Conservation (phyloP, 1,140 invertebrate genomes). For the Drosophila novamexicana region DNA sequence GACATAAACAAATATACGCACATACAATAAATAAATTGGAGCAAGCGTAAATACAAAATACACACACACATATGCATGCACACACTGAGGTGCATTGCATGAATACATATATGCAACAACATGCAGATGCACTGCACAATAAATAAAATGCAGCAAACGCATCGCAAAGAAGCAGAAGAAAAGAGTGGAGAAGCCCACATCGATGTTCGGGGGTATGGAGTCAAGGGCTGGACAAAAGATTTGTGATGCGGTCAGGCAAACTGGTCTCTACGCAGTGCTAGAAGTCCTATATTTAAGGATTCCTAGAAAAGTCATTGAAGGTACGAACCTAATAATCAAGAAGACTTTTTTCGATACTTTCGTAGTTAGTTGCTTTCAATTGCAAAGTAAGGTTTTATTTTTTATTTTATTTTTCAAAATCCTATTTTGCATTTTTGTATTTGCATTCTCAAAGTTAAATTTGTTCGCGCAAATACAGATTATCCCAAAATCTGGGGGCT, state of each 20-base stretch:
- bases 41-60: conserved; percentile 78
- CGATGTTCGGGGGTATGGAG: conserved; percentile 8
- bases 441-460: neutral
- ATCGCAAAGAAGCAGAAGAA: conserved; percentile 63
- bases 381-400: too few relatives aligned
- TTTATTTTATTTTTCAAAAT: neutral
- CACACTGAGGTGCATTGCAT: conserved; percentile 52
- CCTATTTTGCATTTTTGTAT: neutral
- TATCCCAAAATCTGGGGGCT: neutral
- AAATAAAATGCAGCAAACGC: conserved; percentile 62
- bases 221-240: conserved; percentile 40
- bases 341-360: too few relatives aligned
- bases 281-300: neutral
- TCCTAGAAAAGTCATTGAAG: too few relatives aligned
- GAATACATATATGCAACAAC: conserved; percentile 61
- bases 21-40: conserved; percentile 82
- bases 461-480: neutral
- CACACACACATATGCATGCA: conserved; percentile 33
- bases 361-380: too few relatives aligned
- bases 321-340: too few relatives aligned
- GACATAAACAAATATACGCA: conserved; percentile 81
- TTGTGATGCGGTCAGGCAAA: conserved; percentile 14
- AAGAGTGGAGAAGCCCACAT: conserved; percentile 29
- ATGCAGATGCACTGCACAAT: conserved; percentile 48
- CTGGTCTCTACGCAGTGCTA: neutral